Percentiles rank a stretch among this genome's conserved stretches.
Conservation (phyloP, 2,113 vertebrate species). For the Nymphicus hollandicus region DNA sequence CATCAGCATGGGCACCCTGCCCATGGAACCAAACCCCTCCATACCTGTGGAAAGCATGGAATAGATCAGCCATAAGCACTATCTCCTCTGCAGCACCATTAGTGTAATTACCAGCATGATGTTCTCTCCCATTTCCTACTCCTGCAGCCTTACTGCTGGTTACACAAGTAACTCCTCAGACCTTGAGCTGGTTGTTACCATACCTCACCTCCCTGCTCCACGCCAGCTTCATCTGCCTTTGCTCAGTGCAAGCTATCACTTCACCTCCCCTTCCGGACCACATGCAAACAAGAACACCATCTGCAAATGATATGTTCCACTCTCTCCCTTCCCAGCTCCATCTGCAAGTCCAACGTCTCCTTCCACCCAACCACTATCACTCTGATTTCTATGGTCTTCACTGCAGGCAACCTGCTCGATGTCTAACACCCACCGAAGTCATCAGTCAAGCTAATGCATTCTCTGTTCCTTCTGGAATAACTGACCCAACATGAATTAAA, state of each 20-base stretch:
- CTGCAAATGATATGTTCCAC: background rate
- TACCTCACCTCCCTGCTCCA: background rate
- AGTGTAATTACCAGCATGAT: fast-evolving
- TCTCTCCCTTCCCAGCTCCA: background rate
- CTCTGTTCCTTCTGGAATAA: background rate
- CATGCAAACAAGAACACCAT: background rate
- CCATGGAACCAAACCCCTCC: fast-evolving
- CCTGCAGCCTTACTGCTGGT: background rate
- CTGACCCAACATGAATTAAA: background rate
- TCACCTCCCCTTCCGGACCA: background rate
- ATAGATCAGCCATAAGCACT: background rate
- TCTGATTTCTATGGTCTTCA: background rate
- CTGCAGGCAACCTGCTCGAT: background rate
- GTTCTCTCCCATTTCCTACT: background rate
- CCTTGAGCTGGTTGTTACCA: background rate
- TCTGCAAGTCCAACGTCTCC: background rate
- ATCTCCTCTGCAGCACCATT: background rate
- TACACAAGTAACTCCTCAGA: background rate
- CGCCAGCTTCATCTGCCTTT: background rate
- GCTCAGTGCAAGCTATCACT: background rate
- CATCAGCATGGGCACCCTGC: background rate
- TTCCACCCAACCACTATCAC: background rate
- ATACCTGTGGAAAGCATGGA: background rate
- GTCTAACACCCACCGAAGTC: no score
- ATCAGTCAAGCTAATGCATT: background rate